Evolutionary conservation across 2,113 vertebrate species (phyloP).

Genomic region (Xiphophorus hellerii): DNA sequence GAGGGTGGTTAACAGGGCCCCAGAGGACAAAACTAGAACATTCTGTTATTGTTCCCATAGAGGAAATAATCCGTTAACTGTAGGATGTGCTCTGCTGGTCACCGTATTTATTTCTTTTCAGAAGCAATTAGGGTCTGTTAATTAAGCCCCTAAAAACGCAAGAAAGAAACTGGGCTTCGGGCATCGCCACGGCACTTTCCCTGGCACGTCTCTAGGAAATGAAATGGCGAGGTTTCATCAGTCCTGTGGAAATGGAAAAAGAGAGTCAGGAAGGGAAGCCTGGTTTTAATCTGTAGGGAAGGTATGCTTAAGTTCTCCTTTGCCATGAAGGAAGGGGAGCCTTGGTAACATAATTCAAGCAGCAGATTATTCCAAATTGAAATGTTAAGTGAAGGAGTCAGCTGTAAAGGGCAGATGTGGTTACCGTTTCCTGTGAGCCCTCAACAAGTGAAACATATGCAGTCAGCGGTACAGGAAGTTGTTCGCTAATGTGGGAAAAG

Average conservation of each 20-base stretch:
- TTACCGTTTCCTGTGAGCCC: constrained; percentile 39
- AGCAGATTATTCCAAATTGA: constrained; percentile 46
- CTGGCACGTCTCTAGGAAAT: constrained; percentile 65
- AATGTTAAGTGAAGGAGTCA: constrained; percentile 42
- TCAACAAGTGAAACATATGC: constrained; percentile 27
- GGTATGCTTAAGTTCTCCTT: constrained; percentile 27
- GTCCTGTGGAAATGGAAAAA: constrained; percentile 61
- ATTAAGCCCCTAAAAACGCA: constrained; percentile 61
- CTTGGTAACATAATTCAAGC: constrained; percentile 41
- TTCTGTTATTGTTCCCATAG: constrained; percentile 71
- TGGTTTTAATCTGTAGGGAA: constrained; percentile 52
- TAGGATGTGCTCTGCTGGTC: constrained; percentile 63
- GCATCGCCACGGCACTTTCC: constrained; percentile 33
- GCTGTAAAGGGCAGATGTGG: constrained; percentile 10
- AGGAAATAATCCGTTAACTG: constrained; percentile 72
- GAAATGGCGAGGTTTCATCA: constrained; percentile 64
- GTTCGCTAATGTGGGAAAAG: background rate
- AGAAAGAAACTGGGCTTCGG: constrained; percentile 29
- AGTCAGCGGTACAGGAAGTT: constrained; percentile 7
- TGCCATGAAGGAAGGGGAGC: constrained; percentile 27
- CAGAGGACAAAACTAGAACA: constrained; percentile 52
- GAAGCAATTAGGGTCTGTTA: constrained; percentile 71
- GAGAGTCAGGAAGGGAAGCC: constrained; percentile 41
- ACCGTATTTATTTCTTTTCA: constrained; percentile 66
- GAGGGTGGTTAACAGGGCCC: constrained; percentile 48